These are phyloP conservation scores for Gnathonemus longibarbis DNA, from an alignment of 2,113 vertebrate genomes.

Conservation along the genomic window DNA sequence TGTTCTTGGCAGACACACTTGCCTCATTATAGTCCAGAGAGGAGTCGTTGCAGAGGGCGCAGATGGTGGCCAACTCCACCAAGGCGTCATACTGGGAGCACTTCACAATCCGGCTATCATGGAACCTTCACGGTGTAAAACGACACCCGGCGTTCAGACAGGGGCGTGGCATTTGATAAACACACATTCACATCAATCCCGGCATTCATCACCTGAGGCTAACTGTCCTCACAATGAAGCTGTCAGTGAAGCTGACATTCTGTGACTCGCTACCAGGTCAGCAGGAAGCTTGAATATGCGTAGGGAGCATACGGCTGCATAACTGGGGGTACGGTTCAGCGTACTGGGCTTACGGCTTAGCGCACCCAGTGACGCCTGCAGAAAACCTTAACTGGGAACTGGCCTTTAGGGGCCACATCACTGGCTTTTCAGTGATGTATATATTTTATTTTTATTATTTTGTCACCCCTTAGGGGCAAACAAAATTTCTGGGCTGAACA, in stretches of 20 bases:
- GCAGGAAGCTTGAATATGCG: neutral
- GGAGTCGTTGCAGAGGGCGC: constrained; percentile 95
- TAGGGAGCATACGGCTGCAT: neutral
- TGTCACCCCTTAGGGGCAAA: neutral
- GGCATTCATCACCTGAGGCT: neutral
- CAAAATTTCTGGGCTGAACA: neutral
- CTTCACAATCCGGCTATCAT: constrained; percentile 75
- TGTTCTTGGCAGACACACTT: constrained; percentile 24
- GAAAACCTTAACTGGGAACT: neutral
- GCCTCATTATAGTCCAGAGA: constrained; percentile 98
- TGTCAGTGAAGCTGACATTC: neutral
- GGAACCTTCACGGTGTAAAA: constrained; percentile 59
- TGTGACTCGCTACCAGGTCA: neutral
- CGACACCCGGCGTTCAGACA: neutral
- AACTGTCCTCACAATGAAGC: neutral
- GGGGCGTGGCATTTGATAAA: neutral
- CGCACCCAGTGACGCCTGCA: neutral
- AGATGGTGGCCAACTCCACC: constrained; percentile 92
- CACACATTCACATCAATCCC: neutral
- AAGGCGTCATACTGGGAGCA: constrained; percentile 76
- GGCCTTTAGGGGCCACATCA: neutral
- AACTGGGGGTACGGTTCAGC: neutral
- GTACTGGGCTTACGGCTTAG: neutral
- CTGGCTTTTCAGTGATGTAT: too few relatives aligned
- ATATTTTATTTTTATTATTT: neutral